phyloP scores from a whole-genome alignment of 2,888 invertebrate species.

The Polymixis lichenea region DNA sequence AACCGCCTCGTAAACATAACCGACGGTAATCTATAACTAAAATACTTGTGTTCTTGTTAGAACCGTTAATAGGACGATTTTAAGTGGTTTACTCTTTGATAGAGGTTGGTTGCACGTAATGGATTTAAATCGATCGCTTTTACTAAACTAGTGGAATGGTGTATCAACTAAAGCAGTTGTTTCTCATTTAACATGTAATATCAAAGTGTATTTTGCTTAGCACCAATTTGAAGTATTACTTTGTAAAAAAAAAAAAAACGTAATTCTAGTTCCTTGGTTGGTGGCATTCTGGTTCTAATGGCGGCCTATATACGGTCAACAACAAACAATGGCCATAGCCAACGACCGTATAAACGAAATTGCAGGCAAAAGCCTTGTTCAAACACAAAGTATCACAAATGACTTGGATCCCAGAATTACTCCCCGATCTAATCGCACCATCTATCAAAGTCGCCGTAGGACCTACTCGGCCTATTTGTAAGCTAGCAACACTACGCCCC shows the following conservation, averaged over 20 bases:
- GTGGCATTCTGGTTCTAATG: too few species aligned
- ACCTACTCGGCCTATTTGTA: conserved; percentile 70
- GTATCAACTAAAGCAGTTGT: not conserved
- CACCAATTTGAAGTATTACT: too few species aligned
- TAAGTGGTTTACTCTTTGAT: conserved; percentile 52
- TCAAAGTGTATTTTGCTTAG: not conserved
- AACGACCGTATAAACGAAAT: conserved; percentile 21
- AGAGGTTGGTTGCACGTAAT: conserved; percentile 35
- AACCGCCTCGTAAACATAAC: conserved; percentile 48
- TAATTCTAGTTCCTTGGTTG: not conserved
- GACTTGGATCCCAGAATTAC: conserved; percentile 60
- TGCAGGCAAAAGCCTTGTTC: conserved; percentile 35
- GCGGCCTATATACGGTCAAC: not conserved
- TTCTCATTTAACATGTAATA: not conserved
- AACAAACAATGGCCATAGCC: conserved; percentile 6
- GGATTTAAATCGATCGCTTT: conserved; percentile 33
- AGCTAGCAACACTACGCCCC: conserved; percentile 58
- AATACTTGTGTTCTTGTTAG: conserved; percentile 50
- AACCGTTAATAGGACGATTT: conserved; percentile 57
- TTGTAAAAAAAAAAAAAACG: not conserved
- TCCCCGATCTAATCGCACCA: conserved; percentile 70
- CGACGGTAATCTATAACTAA: conserved; percentile 44
- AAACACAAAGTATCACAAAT: conserved; percentile 62
- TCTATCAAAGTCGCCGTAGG: conserved; percentile 74
- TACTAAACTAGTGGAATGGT: conserved; percentile 3